Percentiles rank a stretch among this genome's conserved stretches.
phyloP scores from a whole-genome alignment of 2,797 vertebrate genomes.

The Coreius guichenoti region DNA sequence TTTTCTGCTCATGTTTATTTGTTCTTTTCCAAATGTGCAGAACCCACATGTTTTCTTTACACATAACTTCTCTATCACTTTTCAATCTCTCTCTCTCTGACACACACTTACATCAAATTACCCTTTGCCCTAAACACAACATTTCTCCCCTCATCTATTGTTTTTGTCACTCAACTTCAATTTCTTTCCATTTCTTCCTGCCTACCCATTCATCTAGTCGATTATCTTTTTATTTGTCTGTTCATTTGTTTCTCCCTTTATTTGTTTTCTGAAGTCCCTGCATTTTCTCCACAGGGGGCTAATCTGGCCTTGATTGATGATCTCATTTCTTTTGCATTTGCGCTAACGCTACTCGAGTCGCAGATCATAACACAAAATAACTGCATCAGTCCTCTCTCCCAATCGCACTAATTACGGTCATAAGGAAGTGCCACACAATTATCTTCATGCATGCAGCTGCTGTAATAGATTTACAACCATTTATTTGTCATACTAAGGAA shows the following conservation, averaged over 20 bases:
- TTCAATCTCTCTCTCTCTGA: neutral
- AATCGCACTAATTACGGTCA: constrained; percentile 55
- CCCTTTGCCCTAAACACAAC: constrained; percentile 30
- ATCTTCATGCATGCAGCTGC: constrained; percentile 33
- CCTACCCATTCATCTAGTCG: constrained; percentile 24
- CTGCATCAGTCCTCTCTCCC: constrained; percentile 46
- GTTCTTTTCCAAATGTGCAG: neutral
- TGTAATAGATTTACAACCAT: constrained; percentile 34
- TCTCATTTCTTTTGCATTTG: constrained; percentile 82
- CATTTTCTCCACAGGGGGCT: constrained; percentile 42
- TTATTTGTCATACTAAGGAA: constrained; percentile 27
- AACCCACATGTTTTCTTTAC: constrained; percentile 4
- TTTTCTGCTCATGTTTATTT: neutral
- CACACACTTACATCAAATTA: constrained; percentile 29
- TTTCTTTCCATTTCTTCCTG: constrained; percentile 6
- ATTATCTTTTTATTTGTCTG: constrained; percentile 57
- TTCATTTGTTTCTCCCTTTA: constrained; percentile 71
- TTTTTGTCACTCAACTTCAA: constrained; percentile 38
- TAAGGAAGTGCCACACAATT: constrained; percentile 58
- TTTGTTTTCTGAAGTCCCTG: constrained; percentile 67
- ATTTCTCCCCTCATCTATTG: constrained; percentile 12
- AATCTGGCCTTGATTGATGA: constrained; percentile 76
- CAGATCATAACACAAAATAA: constrained; percentile 60
- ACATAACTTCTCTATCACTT: neutral
- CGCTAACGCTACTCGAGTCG: constrained; percentile 39